Evolutionary conservation across 2,797 vertebrate species (phyloP), one percentile per base, ranked within the genome.

Genomic region (Darevskia nairensis): DNA sequence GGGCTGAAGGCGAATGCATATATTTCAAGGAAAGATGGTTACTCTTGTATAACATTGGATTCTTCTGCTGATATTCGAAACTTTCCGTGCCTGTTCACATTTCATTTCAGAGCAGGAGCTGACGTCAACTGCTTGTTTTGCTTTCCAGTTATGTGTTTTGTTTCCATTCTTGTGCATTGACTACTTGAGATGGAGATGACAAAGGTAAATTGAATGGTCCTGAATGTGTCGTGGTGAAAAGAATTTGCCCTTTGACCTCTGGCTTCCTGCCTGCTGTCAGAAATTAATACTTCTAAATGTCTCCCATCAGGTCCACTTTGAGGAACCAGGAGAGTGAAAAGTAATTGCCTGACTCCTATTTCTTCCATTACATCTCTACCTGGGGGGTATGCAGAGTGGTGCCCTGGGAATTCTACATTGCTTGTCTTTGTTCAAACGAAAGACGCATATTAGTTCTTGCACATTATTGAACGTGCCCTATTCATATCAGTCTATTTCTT

Each of bases 161-260:
- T 85, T 6, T 83, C 88, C 27, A 89, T 78, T 83, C 19, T 82
- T 80, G 1, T 84, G n/a, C 64, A 80, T 90, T 39, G 64, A 23
- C 64, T 72, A 85, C 10, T 69, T 93, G 82, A 92, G 39, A 11
- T 8, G 11, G 74, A 39, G 23, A 88, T 89, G 82, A 90, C 72
- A 86, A 11, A 55, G 41, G 17, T 55, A 83, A 88, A 82, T 55
- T 93, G 92, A 93, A 95, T 85, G 87, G 39, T 90, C 27, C 27
- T 77, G 89, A 92, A 88, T 76, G 91, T 66, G 6, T 91, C 84
- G 89, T 35, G 84, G 76, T 82, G 92, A 93, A 92, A 59, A 79
- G 66, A 87, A 94, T 93, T 91, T 92, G 87, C 72, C 91, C 82
- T 83, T 86, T 0, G 3, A 75, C 92, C 87, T 94, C 92, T 87